Conservation (phyloP, 2,888 invertebrate species). For the Lithophane semibrunnea region DNA sequence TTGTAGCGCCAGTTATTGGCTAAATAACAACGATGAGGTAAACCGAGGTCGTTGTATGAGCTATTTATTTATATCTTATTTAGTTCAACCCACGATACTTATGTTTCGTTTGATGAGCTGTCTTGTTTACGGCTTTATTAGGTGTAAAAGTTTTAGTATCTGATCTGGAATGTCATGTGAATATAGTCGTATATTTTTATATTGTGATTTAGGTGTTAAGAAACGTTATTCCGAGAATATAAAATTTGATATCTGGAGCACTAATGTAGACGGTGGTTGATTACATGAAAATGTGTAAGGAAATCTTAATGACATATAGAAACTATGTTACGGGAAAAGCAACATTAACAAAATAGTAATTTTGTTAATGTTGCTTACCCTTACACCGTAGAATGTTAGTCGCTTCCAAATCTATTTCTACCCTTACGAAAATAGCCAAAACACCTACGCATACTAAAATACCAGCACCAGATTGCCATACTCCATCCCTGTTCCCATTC, state of each 20-base stretch:
- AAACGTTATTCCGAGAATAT: background rate
- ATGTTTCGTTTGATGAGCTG: constrained; percentile 22
- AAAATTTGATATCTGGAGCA: constrained; percentile 1
- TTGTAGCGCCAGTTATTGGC: constrained; percentile 17
- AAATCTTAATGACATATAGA: background rate
- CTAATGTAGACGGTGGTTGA: no score
- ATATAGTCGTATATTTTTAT: constrained; percentile 43
- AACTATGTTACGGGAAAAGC: background rate
- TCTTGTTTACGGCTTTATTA: constrained; percentile 23
- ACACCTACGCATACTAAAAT: constrained; percentile 32
- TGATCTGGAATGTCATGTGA: constrained; percentile 27
- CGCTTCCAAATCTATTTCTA: constrained; percentile 38
- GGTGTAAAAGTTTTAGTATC: constrained; percentile 49
- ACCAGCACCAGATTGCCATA: constrained; percentile 30
- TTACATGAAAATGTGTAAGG: background rate
- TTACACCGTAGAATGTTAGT: constrained; percentile 13
- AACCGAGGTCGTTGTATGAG: constrained; percentile 14
- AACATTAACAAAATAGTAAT: constrained; percentile 1
- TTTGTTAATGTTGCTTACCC: no score
- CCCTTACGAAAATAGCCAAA: constrained; percentile 43
- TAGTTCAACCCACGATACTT: constrained; percentile 10
- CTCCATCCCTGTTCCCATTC: constrained; percentile 55
- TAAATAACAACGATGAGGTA: constrained; percentile 48
- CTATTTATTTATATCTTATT: constrained; percentile 33
- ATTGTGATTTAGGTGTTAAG: constrained; percentile 24